phyloP scores from a whole-genome alignment of 2,888 invertebrate species.

The Deilephila porcellus region DNA sequence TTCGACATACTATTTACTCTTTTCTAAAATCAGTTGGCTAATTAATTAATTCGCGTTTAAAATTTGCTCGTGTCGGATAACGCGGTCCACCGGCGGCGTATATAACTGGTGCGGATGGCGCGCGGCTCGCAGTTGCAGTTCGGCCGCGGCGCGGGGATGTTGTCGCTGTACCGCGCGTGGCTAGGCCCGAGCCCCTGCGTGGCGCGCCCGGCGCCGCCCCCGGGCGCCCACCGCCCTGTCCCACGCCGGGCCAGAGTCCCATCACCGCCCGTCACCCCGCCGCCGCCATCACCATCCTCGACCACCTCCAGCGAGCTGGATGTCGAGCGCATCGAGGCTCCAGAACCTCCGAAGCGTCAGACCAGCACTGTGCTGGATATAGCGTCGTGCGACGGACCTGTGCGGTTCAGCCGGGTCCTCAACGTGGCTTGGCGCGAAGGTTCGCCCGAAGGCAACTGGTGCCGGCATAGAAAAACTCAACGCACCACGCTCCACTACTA shows the following conservation, averaged over 20 bases:
- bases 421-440: constrained; percentile 89
- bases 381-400: constrained; percentile 97
- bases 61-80: constrained; percentile 29
- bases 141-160: constrained; percentile 62
- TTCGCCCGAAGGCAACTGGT: constrained; percentile 88
- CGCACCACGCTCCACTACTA: constrained; percentile 94
- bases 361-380: constrained; percentile 89
- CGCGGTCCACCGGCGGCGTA: constrained; percentile 16
- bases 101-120: constrained; percentile 27
- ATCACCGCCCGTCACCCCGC: constrained; percentile 64
- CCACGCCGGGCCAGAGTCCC: constrained; percentile 70
- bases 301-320: constrained; percentile 77
- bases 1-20: too few species aligned
- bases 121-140: constrained; percentile 54
- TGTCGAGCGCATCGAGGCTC: constrained; percentile 71
- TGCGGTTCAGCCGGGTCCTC: constrained; percentile 91
- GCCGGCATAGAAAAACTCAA: constrained; percentile 92
- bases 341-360: constrained; percentile 54
- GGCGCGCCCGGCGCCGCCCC: constrained; percentile 75
- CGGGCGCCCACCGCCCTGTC: constrained; percentile 78
- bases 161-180: constrained; percentile 83
- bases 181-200: constrained; percentile 79
- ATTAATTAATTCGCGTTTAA: background rate
- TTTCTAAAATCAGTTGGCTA: background rate
- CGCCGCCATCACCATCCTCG: constrained; percentile 71